Evolutionary conservation across 2,888 invertebrate species (phyloP).

Genomic region (Abrostola triplasia): DNA sequence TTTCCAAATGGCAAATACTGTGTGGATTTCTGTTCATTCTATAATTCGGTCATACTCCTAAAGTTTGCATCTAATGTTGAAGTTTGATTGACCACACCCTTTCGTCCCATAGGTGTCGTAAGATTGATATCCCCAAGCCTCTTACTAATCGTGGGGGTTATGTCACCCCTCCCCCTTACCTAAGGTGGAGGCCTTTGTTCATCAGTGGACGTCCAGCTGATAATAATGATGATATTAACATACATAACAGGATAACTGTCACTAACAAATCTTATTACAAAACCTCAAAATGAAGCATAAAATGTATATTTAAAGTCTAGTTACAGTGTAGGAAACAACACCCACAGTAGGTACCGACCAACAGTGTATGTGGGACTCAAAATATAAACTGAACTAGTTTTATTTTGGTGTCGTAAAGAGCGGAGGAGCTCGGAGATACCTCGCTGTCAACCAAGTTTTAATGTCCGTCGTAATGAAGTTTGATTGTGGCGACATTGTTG

Average conservation of each 20-base stretch:
- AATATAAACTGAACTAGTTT: conserved; percentile 50
- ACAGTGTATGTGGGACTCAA: conserved; percentile 46
- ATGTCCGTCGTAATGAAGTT: conserved; percentile 48
- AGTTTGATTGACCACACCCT: too few relatives aligned
- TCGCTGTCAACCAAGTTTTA: conserved; percentile 45
- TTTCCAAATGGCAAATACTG: neutral
- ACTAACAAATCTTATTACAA: neutral
- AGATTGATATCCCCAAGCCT: too few relatives aligned
- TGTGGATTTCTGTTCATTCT: neutral
- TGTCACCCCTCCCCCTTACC: too few relatives aligned
- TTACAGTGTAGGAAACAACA: conserved; percentile 34
- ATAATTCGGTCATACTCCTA: neutral
- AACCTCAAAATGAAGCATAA: neutral
- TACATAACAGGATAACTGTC: neutral
- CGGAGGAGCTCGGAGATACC: conserved; percentile 8
- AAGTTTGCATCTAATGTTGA: neutral
- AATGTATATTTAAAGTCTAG: conserved; percentile 3
- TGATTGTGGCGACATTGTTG: conserved; percentile 53
- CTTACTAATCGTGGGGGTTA: too few relatives aligned
- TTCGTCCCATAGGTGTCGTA: too few relatives aligned
- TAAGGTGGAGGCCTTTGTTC: too few relatives aligned
- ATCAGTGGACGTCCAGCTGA: too few relatives aligned
- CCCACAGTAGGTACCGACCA: conserved; percentile 26
- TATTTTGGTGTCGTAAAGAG: conserved; percentile 39
- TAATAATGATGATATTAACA: too few relatives aligned